Percentiles rank a stretch among this genome's conserved stretches.
Evolutionary conservation across 2,888 invertebrate species (phyloP).

Genomic region (Drosophila testacea): DNA sequence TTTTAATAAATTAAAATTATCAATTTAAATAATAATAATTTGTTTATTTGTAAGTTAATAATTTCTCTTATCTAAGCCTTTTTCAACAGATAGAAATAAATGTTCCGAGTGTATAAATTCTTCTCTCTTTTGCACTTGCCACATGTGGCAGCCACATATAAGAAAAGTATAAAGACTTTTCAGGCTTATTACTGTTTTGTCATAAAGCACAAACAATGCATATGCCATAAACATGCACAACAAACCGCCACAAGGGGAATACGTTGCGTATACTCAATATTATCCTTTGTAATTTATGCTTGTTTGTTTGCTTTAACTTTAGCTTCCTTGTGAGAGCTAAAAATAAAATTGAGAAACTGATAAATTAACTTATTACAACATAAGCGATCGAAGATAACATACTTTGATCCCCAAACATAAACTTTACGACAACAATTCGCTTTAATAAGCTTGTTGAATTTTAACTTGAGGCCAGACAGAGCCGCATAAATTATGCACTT

Average conservation of each 20-base stretch:
- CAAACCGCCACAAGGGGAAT: constrained; percentile 24
- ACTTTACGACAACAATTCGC: constrained; percentile 16
- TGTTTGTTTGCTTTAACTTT: constrained; percentile 24
- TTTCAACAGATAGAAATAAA: too few relatives aligned
- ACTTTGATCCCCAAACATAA: constrained; percentile 22
- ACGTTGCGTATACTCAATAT: constrained; percentile 56
- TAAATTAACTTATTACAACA: constrained; percentile 66
- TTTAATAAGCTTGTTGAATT: constrained; percentile 37
- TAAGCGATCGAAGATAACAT: constrained; percentile 24
- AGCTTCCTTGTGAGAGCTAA: constrained; percentile 52
- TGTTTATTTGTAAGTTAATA: too few relatives aligned
- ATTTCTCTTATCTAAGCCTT: too few relatives aligned
- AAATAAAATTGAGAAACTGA: constrained; percentile 60
- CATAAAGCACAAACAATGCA: constrained; percentile 20
- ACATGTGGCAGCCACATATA: constrained; percentile 37
- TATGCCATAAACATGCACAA: constrained; percentile 29
- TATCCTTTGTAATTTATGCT: constrained; percentile 18
- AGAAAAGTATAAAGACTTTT: constrained; percentile 47
- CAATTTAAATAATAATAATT: too few relatives aligned
- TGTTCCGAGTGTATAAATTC: neutral
- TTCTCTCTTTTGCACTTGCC: neutral
- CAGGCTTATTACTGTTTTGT: constrained; percentile 46
- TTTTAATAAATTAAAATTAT: too few relatives aligned
- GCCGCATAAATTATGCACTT: constrained; percentile 28
- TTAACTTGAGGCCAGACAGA: constrained; percentile 16